Evolutionary conservation across 2,113 vertebrate species (phyloP).

Genomic region (Chamaetylas fuelleborni): DNA sequence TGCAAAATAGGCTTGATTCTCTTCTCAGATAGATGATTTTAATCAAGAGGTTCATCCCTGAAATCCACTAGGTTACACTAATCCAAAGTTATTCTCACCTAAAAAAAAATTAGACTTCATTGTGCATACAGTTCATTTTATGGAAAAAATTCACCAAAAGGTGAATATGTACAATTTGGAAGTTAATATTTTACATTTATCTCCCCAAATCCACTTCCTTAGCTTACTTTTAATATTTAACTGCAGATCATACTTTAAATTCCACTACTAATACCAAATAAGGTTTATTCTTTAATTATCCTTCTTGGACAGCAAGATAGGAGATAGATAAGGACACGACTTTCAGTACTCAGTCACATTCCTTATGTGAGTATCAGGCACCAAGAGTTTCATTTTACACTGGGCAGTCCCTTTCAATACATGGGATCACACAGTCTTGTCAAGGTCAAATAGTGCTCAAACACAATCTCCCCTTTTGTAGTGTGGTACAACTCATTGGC

Average conservation of each 20-base stretch:
- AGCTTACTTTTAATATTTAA: not conserved
- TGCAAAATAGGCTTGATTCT: not conserved
- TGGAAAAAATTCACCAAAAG: not conserved
- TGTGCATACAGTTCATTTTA: not conserved
- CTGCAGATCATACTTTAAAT: not conserved
- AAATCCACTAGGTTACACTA: not conserved
- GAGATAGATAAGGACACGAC: not conserved
- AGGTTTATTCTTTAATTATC: not conserved
- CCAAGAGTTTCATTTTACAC: not conserved
- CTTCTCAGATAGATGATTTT: not conserved
- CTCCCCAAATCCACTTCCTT: not conserved
- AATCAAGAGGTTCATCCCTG: not conserved
- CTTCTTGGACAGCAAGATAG: not conserved
- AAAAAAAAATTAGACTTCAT: not conserved
- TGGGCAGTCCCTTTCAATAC: not conserved
- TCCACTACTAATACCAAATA: not conserved
- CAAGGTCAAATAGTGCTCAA: not conserved
- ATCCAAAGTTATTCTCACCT: not conserved
- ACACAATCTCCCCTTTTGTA: not conserved
- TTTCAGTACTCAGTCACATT: not conserved
- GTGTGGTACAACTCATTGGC: not conserved
- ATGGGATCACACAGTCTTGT: not conserved
- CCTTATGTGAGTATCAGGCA: rapidly evolving
- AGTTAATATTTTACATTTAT: not conserved
- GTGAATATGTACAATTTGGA: not conserved